Conservation (phyloP, 2,113 vertebrate genomes). For the Heterocephalus glaber region DNA sequence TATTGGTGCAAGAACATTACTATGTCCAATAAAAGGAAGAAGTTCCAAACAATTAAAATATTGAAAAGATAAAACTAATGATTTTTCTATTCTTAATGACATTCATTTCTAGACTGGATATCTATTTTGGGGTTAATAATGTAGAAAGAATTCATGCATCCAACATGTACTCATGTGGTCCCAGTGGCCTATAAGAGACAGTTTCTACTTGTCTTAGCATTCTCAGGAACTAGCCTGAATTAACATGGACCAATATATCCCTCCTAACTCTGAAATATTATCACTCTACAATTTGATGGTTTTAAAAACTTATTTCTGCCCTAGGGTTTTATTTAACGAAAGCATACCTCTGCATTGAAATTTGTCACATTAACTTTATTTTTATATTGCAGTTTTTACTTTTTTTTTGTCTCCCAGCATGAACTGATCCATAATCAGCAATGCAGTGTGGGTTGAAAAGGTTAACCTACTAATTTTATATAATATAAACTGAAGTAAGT, state of each 20-base stretch:
- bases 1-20: background rate
- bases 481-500: background rate
- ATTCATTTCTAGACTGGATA: background rate
- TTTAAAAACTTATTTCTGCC: background rate
- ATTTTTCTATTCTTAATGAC: background rate
- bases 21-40: background rate
- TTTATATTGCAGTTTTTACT: background rate
- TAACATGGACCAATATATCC: rapidly evolving
- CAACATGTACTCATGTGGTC: background rate
- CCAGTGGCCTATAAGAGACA: background rate
- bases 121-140: background rate
- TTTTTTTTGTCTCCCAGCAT: background rate
- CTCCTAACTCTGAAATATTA: background rate
- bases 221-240: background rate
- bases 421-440: background rate
- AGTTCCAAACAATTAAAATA: background rate
- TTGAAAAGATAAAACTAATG: background rate
- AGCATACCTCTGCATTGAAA: background rate
- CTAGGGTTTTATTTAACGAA: background rate
- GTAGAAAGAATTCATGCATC: background rate
- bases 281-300: background rate
- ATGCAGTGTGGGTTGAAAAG: background rate
- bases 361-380: background rate
- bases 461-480: background rate
- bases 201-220: background rate